A percentile compares a stretch with the other conserved stretches of the same genome.
These are phyloP conservation scores for Brachionus koreanus DNA, from an alignment of 1,140 invertebrate species.

Conservation along the genomic window DNA sequence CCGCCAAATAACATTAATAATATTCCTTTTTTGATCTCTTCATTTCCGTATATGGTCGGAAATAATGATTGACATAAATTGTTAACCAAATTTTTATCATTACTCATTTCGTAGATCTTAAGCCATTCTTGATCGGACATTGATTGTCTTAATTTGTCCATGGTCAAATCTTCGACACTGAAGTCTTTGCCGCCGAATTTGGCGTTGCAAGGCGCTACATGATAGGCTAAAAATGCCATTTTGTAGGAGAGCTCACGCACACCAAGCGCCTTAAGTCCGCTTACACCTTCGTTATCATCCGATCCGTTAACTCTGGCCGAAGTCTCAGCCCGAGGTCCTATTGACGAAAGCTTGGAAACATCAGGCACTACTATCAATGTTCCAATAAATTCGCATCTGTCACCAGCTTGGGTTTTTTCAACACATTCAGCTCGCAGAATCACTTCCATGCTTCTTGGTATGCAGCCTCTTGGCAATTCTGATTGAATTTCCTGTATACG, in stretches of 20 bases:
- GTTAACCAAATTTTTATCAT: conserved; percentile 83
- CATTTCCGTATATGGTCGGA: conserved; percentile 94
- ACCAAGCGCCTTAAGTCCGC: conserved; percentile 85
- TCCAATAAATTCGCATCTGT: conserved; percentile 89
- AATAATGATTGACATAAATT: conserved; percentile 90
- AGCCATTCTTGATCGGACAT: conserved; percentile 93
- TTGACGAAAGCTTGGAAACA: conserved; percentile 76
- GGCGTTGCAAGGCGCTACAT: conserved; percentile 75
- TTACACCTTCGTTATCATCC: conserved; percentile 77
- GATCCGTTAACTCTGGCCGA: conserved; percentile 64
- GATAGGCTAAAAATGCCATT: conserved; percentile 89
- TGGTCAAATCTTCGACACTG: conserved; percentile 63
- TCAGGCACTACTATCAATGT: conserved; percentile 96
- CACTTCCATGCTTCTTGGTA: conserved; percentile 91
- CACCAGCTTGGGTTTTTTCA: conserved; percentile 85
- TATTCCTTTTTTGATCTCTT: conserved; percentile 91
- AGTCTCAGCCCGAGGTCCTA: conserved; percentile 77
- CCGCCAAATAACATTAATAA: conserved; percentile 95
- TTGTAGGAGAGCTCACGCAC: conserved; percentile 91
- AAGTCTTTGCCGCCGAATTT: conserved; percentile 58
- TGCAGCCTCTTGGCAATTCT: conserved; percentile 90
- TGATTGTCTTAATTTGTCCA: conserved; percentile 84
- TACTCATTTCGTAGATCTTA: conserved; percentile 92
- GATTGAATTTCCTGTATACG: conserved; percentile 96
- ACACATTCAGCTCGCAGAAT: conserved; percentile 93